phyloP scores from a whole-genome alignment of 2,888 invertebrate genomes.

The Thecophora atra region DNA sequence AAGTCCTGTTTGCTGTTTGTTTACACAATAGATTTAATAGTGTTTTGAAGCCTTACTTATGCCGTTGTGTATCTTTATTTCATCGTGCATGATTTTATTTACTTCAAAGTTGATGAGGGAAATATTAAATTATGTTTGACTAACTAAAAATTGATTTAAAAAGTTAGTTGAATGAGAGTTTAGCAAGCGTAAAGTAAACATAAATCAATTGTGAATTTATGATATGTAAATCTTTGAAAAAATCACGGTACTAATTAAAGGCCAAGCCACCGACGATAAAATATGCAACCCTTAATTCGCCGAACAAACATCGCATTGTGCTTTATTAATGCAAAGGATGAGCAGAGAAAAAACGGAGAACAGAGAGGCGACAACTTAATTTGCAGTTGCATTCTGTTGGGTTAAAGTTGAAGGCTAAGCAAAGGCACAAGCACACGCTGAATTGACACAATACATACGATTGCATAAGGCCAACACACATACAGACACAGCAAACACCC shows the following conservation, averaged over 20 bases:
- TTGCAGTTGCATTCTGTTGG: neutral
- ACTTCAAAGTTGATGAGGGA: too few relatives aligned
- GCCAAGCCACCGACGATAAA: neutral
- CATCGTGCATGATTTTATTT: too few relatives aligned
- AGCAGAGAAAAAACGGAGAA: neutral
- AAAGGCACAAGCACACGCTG: neutral
- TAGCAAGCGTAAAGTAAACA: too few relatives aligned
- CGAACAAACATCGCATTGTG: neutral
- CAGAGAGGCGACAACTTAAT: neutral
- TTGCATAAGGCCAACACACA: neutral
- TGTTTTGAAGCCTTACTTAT: neutral
- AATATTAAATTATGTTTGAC: too few relatives aligned
- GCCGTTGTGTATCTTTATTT: neutral
- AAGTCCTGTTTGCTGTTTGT: neutral
- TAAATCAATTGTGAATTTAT: too few relatives aligned
- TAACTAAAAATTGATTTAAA: too few relatives aligned
- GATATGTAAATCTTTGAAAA: too few relatives aligned
- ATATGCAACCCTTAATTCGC: neutral
- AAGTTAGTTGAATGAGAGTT: too few relatives aligned
- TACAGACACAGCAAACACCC: neutral
- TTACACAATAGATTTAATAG: neutral
- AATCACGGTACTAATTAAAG: too few relatives aligned
- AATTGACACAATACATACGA: neutral
- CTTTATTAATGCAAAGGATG: neutral
- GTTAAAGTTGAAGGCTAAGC: neutral